A percentile compares a stretch with the other conserved stretches of the same genome.
Conservation (phyloP, 53 echinoderm and acorn worm genomes). For the Stichopus horrens region DNA sequence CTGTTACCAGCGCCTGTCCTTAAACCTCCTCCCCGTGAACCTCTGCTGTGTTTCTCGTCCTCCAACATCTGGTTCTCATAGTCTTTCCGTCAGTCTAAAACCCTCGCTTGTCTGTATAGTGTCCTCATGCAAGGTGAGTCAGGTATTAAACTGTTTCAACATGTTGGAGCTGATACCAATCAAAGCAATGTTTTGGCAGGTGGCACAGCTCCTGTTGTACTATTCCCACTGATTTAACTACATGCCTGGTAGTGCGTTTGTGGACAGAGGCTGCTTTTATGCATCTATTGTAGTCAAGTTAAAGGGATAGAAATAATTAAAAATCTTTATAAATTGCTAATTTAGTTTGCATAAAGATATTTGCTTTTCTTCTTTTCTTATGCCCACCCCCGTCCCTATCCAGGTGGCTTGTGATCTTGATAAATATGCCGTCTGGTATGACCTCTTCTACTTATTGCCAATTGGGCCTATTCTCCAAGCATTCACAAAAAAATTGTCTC, state of each 20-base stretch:
- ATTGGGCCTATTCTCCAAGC: too few relatives aligned
- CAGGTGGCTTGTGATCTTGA: too few relatives aligned
- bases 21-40: too few relatives aligned
- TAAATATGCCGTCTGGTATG: too few relatives aligned
- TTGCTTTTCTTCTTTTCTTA: too few relatives aligned
- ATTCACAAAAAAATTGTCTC: too few relatives aligned
- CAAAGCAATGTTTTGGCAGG: slow-evolving; percentile 39
- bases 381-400: too few relatives aligned
- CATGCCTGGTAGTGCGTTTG: not conserved
- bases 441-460: too few relatives aligned
- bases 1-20: too few relatives aligned
- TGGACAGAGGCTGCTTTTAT: not conserved
- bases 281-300: not conserved
- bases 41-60: not conserved
- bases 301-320: not conserved
- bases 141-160: slow-evolving; percentile 24
- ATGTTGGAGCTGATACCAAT: slow-evolving; percentile 22
- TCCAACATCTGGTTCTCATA: slow-evolving; percentile 3
- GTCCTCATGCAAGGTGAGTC: slow-evolving; percentile 31
- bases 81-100: not conserved
- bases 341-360: too few relatives aligned
- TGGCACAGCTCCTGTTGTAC: slow-evolving; percentile 9
- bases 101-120: not conserved
- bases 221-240: not conserved
- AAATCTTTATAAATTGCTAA: not conserved